A percentile compares a stretch with the other conserved stretches of the same genome.
phyloP scores from a whole-genome alignment of 2,113 vertebrate genomes.

The Petromus typicus region DNA sequence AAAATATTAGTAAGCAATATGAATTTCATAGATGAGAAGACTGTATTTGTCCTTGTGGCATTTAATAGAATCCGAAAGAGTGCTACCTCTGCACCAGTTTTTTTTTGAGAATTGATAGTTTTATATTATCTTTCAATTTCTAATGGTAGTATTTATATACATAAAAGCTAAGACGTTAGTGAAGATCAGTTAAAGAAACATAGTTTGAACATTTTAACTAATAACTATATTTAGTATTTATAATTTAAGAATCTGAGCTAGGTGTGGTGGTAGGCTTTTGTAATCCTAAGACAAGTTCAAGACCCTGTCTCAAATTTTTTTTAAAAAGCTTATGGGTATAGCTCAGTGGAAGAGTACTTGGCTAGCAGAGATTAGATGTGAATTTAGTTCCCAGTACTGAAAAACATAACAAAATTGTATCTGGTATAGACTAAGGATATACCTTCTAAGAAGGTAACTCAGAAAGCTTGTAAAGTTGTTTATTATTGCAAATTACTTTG shows the following conservation, averaged over 20 bases:
- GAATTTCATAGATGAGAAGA: neutral
- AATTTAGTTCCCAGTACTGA: neutral
- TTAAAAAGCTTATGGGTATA: neutral
- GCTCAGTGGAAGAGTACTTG: no score
- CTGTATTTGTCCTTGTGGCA: neutral
- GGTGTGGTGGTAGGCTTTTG: neutral
- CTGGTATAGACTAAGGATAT: neutral
- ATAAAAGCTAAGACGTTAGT: slow-evolving; percentile 23
- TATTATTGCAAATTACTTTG: neutral
- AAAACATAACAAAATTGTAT: neutral
- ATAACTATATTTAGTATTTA: neutral
- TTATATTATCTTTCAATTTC: slow-evolving; percentile 3
- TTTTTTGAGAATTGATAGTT: neutral
- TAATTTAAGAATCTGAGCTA: neutral
- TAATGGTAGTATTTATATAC: slow-evolving; percentile 7
- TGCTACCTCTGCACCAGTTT: neutral
- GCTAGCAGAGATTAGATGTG: neutral
- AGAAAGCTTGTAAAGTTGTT: neutral
- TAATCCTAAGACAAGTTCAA: neutral
- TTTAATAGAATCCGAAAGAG: neutral
- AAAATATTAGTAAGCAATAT: neutral
- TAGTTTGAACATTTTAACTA: slow-evolving; percentile 34
- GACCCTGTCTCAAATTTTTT: neutral
- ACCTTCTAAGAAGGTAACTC: neutral
- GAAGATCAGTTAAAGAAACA: slow-evolving; percentile 14